phyloP scores from a whole-genome alignment of 2,888 invertebrate species.

The Torymus auratus region DNA sequence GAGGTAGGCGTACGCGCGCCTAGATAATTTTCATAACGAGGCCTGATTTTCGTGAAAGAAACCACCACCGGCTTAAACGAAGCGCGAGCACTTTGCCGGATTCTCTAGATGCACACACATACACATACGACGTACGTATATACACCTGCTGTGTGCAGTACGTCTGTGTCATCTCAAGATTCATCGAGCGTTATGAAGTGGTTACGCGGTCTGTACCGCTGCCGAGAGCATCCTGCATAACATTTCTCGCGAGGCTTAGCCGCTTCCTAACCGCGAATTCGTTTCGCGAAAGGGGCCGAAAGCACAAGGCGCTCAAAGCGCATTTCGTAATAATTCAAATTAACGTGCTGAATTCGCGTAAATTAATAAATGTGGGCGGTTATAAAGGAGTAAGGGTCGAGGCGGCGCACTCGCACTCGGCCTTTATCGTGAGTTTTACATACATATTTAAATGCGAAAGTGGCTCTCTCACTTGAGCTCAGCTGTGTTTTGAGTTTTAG shows the following conservation, averaged over 20 bases:
- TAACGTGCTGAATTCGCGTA: constrained; percentile 9
- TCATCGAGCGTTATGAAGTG: constrained; percentile 50
- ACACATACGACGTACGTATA: no score
- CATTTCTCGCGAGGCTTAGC: constrained; percentile 9
- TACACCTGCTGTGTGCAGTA: no score
- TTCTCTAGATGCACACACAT: background rate
- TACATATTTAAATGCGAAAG: no score
- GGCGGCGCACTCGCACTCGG: no score
- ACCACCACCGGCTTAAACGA: constrained; percentile 15
- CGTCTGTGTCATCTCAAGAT: constrained; percentile 26
- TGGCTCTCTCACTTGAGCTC: no score
- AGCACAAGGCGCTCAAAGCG: constrained; percentile 24
- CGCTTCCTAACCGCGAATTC: constrained; percentile 18
- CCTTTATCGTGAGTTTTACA: no score
- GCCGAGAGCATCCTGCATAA: constrained; percentile 8
- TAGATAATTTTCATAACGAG: no score
- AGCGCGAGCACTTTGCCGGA: constrained; percentile 36
- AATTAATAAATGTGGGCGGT: constrained; percentile 22
- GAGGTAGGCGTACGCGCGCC: no score
- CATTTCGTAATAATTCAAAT: constrained; percentile 40
- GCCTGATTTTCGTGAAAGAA: constrained; percentile 7
- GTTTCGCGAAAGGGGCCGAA: background rate
- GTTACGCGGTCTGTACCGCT: constrained; percentile 27
- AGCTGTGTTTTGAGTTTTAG: no score
- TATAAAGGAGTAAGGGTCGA: background rate